Evolutionary conservation across 2,797 vertebrate species (phyloP).

Genomic region (Coregonus suidteri): DNA sequence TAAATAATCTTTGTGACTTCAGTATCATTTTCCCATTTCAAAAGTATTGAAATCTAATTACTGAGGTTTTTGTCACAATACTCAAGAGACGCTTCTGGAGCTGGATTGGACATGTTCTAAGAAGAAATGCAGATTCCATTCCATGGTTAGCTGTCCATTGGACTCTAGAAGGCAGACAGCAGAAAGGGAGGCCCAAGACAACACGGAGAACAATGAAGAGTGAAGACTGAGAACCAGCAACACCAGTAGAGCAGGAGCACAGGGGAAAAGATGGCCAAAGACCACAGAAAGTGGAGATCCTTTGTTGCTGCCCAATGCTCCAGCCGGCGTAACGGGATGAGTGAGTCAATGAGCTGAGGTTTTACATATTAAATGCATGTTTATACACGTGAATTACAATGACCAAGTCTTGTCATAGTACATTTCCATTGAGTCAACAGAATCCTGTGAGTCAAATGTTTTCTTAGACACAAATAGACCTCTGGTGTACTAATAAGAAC

Average conservation of each 20-base stretch:
- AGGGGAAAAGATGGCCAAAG: neutral
- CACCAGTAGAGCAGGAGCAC: neutral
- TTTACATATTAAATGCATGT: neutral
- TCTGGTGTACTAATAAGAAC: neutral
- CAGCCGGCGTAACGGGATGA: neutral
- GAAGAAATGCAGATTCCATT: neutral
- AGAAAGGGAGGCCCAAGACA: neutral
- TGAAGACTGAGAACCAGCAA: no score
- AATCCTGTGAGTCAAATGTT: no score
- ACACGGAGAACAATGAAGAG: neutral
- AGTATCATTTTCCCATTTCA: neutral
- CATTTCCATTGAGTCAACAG: neutral
- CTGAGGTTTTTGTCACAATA: neutral
- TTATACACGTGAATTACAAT: neutral
- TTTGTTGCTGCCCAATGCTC: neutral
- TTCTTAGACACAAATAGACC: neutral
- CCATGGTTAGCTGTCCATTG: neutral
- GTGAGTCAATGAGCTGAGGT: neutral
- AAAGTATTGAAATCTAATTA: neutral
- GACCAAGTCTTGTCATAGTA: neutral
- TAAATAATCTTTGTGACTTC: neutral
- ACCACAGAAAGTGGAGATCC: neutral
- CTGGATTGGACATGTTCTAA: neutral
- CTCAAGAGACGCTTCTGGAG: neutral
- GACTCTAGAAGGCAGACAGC: neutral